A percentile compares a stretch with the other conserved stretches of the same genome.
These are phyloP conservation scores for Protula sp. DNA, from an alignment of 2,888 invertebrate genomes.

Conservation along the genomic window DNA sequence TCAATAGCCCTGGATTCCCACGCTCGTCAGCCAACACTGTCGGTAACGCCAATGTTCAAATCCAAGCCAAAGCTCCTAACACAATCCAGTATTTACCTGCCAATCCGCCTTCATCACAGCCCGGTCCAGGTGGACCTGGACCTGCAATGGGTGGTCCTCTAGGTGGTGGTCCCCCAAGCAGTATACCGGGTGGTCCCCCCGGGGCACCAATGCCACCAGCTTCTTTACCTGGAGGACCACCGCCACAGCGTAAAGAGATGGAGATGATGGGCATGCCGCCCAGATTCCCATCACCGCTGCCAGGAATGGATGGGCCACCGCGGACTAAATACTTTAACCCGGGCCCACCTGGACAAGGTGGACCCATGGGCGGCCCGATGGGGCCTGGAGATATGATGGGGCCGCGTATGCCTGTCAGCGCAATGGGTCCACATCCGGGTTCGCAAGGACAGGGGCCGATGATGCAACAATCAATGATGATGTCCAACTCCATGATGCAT, in stretches of 20 bases:
- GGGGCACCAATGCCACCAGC: not conserved
- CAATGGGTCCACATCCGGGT: not conserved
- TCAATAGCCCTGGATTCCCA: constrained; percentile 24
- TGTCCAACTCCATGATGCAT: constrained; percentile 18
- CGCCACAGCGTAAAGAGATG: no score
- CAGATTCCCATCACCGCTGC: not conserved
- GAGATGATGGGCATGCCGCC: not conserved
- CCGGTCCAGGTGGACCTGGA: constrained; percentile 2
- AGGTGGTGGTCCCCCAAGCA: not conserved
- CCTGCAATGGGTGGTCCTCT: not conserved
- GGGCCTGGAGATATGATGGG: constrained; percentile 9
- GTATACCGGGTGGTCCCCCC: not conserved
- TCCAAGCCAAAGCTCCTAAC: constrained; percentile 93
- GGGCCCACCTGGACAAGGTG: not conserved
- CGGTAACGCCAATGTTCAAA: constrained; percentile 75
- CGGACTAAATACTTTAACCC: constrained; percentile 70
- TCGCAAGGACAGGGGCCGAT: not conserved
- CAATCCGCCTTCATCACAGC: constrained; percentile 52
- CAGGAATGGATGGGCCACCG: not conserved
- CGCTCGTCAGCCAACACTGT: constrained; percentile 45
- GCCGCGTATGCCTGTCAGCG: constrained; percentile 1
- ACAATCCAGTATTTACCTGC: constrained; percentile 97
- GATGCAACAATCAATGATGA: constrained; percentile 30
- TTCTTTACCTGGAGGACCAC: constrained; percentile 4
- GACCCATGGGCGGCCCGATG: not conserved